Evolutionary conservation across 1,140 invertebrate species (phyloP).

Genomic region (Phymastichus coffea): DNA sequence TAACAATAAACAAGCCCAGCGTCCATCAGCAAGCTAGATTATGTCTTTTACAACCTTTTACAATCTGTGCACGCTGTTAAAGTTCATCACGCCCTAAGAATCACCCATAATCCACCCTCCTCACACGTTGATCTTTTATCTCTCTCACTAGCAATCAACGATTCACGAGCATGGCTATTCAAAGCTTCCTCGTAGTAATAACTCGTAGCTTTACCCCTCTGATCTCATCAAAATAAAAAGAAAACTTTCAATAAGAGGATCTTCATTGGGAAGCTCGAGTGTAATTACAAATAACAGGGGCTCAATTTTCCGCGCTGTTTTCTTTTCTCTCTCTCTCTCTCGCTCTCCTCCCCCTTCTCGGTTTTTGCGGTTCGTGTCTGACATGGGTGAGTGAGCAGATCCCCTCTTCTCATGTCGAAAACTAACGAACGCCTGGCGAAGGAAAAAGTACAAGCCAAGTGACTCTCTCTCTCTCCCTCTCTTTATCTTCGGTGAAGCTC

Average conservation of each 20-base stretch:
- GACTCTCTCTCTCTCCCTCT: background rate
- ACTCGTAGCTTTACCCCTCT: too few relatives aligned
- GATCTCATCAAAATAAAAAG: too few relatives aligned
- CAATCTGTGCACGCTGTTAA: too few relatives aligned
- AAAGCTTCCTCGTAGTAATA: too few relatives aligned
- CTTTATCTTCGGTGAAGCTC: constrained; percentile 15
- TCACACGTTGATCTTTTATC: too few relatives aligned
- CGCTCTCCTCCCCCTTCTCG: constrained; percentile 14
- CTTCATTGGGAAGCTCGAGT: background rate
- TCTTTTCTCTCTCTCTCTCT: too few relatives aligned
- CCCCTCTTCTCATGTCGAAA: background rate
- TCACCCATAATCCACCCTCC: too few relatives aligned
- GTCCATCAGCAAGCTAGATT: too few relatives aligned
- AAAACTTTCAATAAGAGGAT: constrained; percentile 10
- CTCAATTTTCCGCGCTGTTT: constrained; percentile 33
- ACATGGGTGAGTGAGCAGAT: background rate
- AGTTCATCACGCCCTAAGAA: too few relatives aligned
- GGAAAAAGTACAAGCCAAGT: background rate
- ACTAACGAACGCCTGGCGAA: background rate
- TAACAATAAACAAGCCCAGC: too few relatives aligned
- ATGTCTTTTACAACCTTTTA: too few relatives aligned
- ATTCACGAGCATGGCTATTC: background rate
- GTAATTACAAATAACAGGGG: constrained; percentile 42
- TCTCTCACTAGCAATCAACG: background rate
- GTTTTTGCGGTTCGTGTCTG: background rate